Evolutionary conservation across 2,797 vertebrate genomes (phyloP), one percentile per base, ranked within the genome.

Genomic region (Phalloptychus januarius): DNA sequence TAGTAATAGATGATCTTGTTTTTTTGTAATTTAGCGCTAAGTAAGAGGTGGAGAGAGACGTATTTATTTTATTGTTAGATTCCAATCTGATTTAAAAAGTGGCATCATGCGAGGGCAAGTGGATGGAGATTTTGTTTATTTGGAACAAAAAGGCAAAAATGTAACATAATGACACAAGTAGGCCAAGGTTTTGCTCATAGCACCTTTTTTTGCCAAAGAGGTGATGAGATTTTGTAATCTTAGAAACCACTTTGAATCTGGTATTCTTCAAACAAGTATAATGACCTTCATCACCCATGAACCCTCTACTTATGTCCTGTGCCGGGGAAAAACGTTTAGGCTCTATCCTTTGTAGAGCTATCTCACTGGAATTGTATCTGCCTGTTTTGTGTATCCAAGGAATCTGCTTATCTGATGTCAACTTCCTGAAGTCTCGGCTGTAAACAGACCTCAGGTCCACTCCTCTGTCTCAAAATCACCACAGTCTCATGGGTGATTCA

Each of bases 331-430:
- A 90, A 78, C 20, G 46, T 77, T 88, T 79, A 50, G 77, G 75
- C 75, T 45, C 18, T 85, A 85, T 85, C 86, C 84, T 87, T 79
- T 71, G 44, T 1, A 48, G 50, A 83, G 74, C 76, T 44, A 71
- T 89, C 85, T 93, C 61, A 73, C 81, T 93, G 87, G 87, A 93
- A 93, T 91, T 86, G 56, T 83, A 92, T 93, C 93, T 92, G 78
- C 83, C 88, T 40, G 78, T 90, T 85, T 91, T 92, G 85, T 89
- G 89, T 93, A 84, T 93, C 85, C 86, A 85, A 92, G 88, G 89
- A 92, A 94, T 92, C 85, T 44, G 75, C 92, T 95, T 94, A 95
- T 94, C 93, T 92, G 91, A 94, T 94, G 88, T 84, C 79, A 82
- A 89, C 91, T 94, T 95, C 92, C 95, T 93, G 93, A 93, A 87